phyloP scores from a whole-genome alignment of 2,888 invertebrate genomes.

The Aporophyla nigra region DNA sequence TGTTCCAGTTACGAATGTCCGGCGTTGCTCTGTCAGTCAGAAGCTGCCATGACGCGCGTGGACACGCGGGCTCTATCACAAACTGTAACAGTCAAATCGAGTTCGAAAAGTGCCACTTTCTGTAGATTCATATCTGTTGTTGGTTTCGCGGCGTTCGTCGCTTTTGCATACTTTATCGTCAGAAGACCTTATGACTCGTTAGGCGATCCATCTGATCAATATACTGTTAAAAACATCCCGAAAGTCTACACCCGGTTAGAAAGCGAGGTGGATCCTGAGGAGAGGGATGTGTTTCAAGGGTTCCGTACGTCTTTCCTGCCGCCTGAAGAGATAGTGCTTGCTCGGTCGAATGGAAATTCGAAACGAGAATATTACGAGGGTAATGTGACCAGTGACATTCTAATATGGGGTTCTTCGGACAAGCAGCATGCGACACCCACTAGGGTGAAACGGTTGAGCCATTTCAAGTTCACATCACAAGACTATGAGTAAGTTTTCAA shows the following conservation, averaged over 20 bases:
- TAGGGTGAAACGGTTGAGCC: constrained; percentile 83
- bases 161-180: constrained; percentile 76
- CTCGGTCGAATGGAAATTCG: constrained; percentile 70
- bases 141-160: constrained; percentile 69
- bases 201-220: constrained; percentile 83
- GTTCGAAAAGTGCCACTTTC: constrained; percentile 78
- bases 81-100: constrained; percentile 77
- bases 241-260: constrained; percentile 82
- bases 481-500: constrained; percentile 80
- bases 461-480: constrained; percentile 76
- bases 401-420: constrained; percentile 76
- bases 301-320: constrained; percentile 92
- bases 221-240: constrained; percentile 81
- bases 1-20: constrained; percentile 81
- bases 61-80: constrained; percentile 79
- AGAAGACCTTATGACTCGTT: constrained; percentile 75
- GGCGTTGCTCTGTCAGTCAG: constrained; percentile 80
- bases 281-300: constrained; percentile 91
- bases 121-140: constrained; percentile 76
- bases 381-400: constrained; percentile 79
- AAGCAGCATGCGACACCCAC: constrained; percentile 70
- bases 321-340: constrained; percentile 87
- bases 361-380: constrained; percentile 74
- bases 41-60: constrained; percentile 86
- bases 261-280: constrained; percentile 86